These are phyloP conservation scores for Aldrovandia affinis DNA, from an alignment of 2,797 vertebrate species.

Conservation along the genomic window DNA sequence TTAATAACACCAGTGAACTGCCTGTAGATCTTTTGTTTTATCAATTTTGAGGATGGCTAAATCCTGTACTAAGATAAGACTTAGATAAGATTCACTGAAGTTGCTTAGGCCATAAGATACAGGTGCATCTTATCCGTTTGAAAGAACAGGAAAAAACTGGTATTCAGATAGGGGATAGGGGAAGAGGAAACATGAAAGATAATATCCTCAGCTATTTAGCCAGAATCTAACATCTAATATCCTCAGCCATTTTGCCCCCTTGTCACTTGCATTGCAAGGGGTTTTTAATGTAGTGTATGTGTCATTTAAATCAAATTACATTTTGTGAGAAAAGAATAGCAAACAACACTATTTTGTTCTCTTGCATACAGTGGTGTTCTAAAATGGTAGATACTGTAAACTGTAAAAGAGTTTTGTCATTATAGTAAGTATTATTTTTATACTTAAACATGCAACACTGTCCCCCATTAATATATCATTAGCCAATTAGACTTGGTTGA, in stretches of 20 bases:
- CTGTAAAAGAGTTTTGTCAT: too few relatives aligned
- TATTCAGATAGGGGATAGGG: slow-evolving; percentile 9
- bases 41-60: slow-evolving; percentile 41
- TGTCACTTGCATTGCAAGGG: not conserved
- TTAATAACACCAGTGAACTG: not conserved
- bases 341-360: not conserved
- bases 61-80: not conserved
- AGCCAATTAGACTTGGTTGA: too few relatives aligned
- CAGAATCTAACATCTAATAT: not conserved
- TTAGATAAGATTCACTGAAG: not conserved
- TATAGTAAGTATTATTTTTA: too few relatives aligned
- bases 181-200: not conserved
- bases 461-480: too few relatives aligned
- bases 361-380: not conserved
- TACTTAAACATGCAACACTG: too few relatives aligned
- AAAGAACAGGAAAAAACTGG: not conserved
- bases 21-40: slow-evolving; percentile 7
- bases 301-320: not conserved
- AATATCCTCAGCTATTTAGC: not conserved
- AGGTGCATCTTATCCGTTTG: slow-evolving; percentile 8
- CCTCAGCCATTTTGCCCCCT: not conserved
- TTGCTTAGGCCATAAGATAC: not conserved
- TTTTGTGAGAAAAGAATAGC: not conserved
- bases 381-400: too few relatives aligned
- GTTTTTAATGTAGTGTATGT: not conserved